Percentiles rank a stretch among this genome's conserved stretches.
Conservation (phyloP, 2,113 vertebrate genomes). For the Elephantulus edwardii region DNA sequence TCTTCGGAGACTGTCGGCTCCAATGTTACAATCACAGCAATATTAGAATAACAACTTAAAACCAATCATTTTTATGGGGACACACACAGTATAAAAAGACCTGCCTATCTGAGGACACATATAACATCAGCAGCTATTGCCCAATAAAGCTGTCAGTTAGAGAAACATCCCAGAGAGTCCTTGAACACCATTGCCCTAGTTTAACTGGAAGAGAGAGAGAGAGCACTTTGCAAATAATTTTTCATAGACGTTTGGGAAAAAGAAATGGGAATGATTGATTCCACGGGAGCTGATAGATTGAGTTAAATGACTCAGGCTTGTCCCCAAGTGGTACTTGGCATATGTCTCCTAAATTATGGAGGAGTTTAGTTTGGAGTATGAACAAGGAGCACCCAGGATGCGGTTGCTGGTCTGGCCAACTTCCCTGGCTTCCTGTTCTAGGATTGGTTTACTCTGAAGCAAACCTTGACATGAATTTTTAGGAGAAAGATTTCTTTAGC, state of each 20-base stretch:
- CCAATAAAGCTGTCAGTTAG: constrained; percentile 85
- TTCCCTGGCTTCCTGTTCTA: not conserved
- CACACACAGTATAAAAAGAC: constrained; percentile 80
- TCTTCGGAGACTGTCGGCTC: constrained; percentile 69
- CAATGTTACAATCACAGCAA: constrained; percentile 73
- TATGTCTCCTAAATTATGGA: not conserved
- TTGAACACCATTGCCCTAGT: constrained; percentile 81
- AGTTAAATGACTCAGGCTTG: constrained; percentile 68
- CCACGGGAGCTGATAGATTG: constrained; percentile 64
- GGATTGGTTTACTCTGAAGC: not conserved
- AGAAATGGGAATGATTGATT: constrained; percentile 65
- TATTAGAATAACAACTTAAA: constrained; percentile 82
- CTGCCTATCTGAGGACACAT: constrained; percentile 79
- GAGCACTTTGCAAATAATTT: constrained; percentile 79
- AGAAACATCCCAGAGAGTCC: constrained; percentile 82
- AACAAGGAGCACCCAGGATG: accelerated
- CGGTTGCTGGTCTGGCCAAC: not conserved
- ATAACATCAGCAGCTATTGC: constrained; percentile 81
- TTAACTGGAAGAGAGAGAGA: constrained; percentile 62
- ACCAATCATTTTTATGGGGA: constrained; percentile 83
- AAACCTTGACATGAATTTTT: not conserved
- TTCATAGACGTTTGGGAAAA: constrained; percentile 64
- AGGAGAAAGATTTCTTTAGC: not conserved
- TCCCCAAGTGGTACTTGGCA: not conserved
- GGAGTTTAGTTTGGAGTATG: not conserved